Evolutionary conservation across 2,797 vertebrate species (phyloP).

Genomic region (Okamejei kenojei): DNA sequence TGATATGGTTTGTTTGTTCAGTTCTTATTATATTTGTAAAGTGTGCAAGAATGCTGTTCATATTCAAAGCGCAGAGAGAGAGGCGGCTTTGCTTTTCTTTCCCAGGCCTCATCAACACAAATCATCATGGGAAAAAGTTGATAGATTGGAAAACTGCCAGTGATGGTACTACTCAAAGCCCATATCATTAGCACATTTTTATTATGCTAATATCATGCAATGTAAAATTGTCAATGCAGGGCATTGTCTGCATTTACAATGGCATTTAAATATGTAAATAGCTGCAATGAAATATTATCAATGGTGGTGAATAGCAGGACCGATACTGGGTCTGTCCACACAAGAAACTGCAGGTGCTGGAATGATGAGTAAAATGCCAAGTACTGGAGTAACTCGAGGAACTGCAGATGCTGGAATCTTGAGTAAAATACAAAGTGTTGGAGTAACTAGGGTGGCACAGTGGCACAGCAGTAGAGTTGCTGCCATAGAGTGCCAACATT

Average conservation of each 20-base stretch:
- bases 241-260: not conserved
- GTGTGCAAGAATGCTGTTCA: conserved; percentile 17
- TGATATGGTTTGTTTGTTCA: conserved; percentile 20
- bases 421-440: too few species aligned
- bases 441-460: too few species aligned
- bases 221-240: not conserved
- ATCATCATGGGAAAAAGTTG: conserved; percentile 2
- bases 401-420: too few species aligned
- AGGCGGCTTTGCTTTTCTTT: conserved; percentile 17
- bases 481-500: too few species aligned
- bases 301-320: not conserved
- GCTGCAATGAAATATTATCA: not conserved
- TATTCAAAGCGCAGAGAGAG: not conserved
- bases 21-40: conserved; percentile 3
- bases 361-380: too few species aligned
- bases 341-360: too few species aligned
- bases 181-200: not conserved
- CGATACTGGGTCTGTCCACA: not conserved
- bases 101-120: not conserved
- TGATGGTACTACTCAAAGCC: not conserved
- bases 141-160: conserved; percentile 3
- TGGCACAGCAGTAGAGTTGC: too few species aligned
- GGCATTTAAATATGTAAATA: not conserved
- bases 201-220: not conserved
- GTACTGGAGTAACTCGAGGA: too few species aligned